phyloP scores from a whole-genome alignment of 2,797 vertebrate species.

The Cryptoprocta ferox region DNA sequence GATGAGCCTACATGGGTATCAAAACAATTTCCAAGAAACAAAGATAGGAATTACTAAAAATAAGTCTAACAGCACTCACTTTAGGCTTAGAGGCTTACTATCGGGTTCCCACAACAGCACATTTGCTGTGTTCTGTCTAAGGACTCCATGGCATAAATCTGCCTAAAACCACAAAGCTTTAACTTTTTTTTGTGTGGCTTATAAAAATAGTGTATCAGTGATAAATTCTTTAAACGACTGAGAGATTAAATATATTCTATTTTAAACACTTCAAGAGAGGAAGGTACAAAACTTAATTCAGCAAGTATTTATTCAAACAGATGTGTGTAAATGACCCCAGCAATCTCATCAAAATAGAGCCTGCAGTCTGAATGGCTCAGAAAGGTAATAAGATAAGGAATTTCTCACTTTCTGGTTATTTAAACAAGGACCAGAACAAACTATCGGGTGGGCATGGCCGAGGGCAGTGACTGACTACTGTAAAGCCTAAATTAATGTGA shows the following conservation, averaged over 20 bases:
- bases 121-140: constrained; percentile 1
- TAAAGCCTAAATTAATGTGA: constrained; percentile 12
- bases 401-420: constrained; percentile 36
- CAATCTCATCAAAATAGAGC: constrained; percentile 23
- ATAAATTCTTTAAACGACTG: constrained; percentile 59
- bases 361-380: not conserved
- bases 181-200: not conserved
- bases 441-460: not conserved
- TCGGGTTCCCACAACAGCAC: not conserved
- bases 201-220: constrained; percentile 54
- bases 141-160: constrained; percentile 3
- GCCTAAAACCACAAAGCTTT: constrained; percentile 31
- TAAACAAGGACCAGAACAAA: not conserved
- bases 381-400: constrained; percentile 41
- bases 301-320: constrained; percentile 64
- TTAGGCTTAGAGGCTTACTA: constrained; percentile 55
- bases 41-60: constrained; percentile 75
- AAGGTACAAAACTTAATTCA: constrained; percentile 1
- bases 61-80: constrained; percentile 67
- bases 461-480: not conserved
- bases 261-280: constrained; percentile 61
- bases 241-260: constrained; percentile 51
- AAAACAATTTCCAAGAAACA: constrained; percentile 74
- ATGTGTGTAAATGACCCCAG: not conserved
- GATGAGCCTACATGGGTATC: constrained; percentile 57